phyloP scores from a whole-genome alignment of 2,888 invertebrate genomes.

The Eustalomyia histrio region DNA sequence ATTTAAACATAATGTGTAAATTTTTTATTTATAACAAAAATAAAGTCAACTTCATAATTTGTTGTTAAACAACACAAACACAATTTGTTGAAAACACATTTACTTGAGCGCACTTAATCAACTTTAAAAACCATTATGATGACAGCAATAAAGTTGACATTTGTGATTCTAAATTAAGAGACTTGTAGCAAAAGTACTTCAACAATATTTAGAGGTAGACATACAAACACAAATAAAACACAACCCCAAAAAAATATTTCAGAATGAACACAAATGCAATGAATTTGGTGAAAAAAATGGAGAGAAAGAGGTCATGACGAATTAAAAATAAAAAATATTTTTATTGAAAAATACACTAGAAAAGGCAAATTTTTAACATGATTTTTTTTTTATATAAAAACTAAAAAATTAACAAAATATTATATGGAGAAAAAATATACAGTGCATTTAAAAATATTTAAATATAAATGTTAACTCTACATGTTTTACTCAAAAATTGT shows the following conservation, averaged over 20 bases:
- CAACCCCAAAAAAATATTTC: neutral
- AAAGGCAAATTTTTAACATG: neutral
- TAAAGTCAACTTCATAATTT: neutral
- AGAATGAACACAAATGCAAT: neutral
- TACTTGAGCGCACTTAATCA: conserved; percentile 59
- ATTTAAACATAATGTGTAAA: neutral
- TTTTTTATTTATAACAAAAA: neutral
- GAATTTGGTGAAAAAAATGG: neutral
- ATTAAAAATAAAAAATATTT: neutral
- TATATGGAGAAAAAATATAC: too few relatives aligned
- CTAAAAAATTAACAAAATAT: neutral
- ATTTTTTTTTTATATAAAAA: neutral
- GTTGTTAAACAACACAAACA: neutral
- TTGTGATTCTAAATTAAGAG: conserved; percentile 60
- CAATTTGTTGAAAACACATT: conserved; percentile 43
- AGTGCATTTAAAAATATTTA: too few relatives aligned
- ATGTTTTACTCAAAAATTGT: too few relatives aligned
- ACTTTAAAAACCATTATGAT: conserved; percentile 60
- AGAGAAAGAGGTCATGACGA: neutral
- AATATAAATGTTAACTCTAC: too few relatives aligned
- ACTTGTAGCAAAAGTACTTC: conserved; percentile 58
- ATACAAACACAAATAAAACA: conserved; percentile 10
- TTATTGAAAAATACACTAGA: neutral
- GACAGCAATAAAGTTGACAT: conserved; percentile 59
- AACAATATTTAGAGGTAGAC: conserved; percentile 34